A percentile compares a stretch with the other conserved stretches of the same genome.
Evolutionary conservation across 1,140 invertebrate genomes (phyloP).

Genomic region (Drosophila nigromelanica): DNA sequence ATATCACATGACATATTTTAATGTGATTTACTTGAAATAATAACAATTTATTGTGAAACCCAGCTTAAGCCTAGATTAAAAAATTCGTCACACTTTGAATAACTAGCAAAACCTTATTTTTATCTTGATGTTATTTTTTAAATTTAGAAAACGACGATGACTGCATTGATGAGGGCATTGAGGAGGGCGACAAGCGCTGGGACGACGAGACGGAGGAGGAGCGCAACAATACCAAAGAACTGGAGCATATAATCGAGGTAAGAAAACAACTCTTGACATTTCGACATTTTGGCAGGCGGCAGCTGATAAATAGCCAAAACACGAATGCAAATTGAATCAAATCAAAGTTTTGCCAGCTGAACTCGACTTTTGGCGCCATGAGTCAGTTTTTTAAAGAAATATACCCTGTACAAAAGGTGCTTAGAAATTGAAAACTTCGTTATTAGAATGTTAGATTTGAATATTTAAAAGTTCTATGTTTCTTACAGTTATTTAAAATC

Average conservation of each 20-base stretch:
- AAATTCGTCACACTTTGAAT: constrained; percentile 27
- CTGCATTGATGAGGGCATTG: constrained; percentile 94
- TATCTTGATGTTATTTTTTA: constrained; percentile 2
- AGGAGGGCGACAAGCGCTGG: constrained; percentile 85
- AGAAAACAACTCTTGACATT: constrained; percentile 49
- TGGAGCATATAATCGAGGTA: constrained; percentile 83
- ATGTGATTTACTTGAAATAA: constrained; percentile 14
- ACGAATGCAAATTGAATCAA: constrained; percentile 57
- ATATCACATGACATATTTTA: constrained; percentile 2
- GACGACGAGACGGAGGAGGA: constrained; percentile 86
- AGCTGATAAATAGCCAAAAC: constrained; percentile 49
- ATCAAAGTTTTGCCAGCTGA: constrained; percentile 40
- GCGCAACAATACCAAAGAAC: constrained; percentile 81
- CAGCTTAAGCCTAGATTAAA: constrained; percentile 15
- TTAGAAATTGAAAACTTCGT: too few species aligned
- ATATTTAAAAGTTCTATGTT: too few species aligned
- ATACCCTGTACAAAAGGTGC: constrained; percentile 18
- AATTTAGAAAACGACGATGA: constrained; percentile 92
- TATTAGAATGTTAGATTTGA: too few species aligned
- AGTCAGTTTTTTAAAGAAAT: constrained; percentile 21
- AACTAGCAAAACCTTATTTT: constrained; percentile 3
- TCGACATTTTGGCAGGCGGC: constrained; percentile 40
- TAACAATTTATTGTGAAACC: constrained; percentile 8
- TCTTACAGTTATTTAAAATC: too few species aligned
- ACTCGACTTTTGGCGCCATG: constrained; percentile 36